Percentiles rank a stretch among this genome's conserved stretches.
phyloP scores from a whole-genome alignment of 1,140 invertebrate genomes.

The Sycobia sp. region DNA sequence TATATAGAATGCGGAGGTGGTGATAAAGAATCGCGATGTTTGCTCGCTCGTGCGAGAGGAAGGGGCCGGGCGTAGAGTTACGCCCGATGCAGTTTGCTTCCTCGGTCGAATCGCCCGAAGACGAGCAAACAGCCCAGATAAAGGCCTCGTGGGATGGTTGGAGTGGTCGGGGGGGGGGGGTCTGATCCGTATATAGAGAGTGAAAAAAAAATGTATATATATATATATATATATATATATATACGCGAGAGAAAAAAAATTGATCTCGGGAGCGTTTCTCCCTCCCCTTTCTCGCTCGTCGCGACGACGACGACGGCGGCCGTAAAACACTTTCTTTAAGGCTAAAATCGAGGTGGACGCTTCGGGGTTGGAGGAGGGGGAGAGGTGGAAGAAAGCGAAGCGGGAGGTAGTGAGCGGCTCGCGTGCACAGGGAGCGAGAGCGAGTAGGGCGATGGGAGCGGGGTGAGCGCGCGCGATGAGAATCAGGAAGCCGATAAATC shows the following conservation, averaged over 20 bases:
- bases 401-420: too few relatives aligned
- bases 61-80: too few relatives aligned
- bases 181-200: not conserved
- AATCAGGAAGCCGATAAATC: slow-evolving; percentile 57
- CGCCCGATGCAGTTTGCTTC: not conserved
- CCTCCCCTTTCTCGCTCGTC: too few relatives aligned
- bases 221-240: too few relatives aligned
- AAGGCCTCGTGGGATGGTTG: not conserved
- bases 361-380: too few relatives aligned
- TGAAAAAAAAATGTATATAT: too few relatives aligned
- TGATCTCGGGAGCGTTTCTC: slow-evolving; percentile 36
- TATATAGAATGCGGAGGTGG: not conserved
- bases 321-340: not conserved
- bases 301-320: not conserved
- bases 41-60: too few relatives aligned
- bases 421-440: too few relatives aligned
- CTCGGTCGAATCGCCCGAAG: not conserved
- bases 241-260: too few relatives aligned
- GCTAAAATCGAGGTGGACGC: not conserved
- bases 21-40: slow-evolving; percentile 9
- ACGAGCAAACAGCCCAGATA: not conserved
- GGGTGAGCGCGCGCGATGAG: too few relatives aligned
- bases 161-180: not conserved
- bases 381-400: too few relatives aligned
- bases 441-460: too few relatives aligned